Evolutionary conservation across 2,113 vertebrate species (phyloP), one percentile per base, ranked within the genome.

Genomic region (Chlamydotis undulata): DNA sequence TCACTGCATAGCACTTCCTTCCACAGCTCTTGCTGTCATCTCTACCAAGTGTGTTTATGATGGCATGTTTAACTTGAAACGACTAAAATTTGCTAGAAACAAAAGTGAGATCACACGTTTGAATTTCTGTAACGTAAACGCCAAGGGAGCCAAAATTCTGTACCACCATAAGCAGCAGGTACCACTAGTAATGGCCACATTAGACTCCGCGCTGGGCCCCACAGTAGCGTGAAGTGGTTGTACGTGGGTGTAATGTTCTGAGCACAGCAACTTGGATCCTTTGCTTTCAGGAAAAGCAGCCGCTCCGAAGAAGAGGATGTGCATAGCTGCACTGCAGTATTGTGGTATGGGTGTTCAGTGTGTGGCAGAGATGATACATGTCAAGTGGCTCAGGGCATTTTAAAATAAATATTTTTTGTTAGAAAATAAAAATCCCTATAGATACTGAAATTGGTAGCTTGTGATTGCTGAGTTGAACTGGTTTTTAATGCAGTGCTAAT

Each of bases 331-430:
- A 3, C 61, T 35, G 64, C 35, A 0, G 14, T 50, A 4, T 52
- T 19, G 31, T 53, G 64, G 69, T 70, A 14, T 35, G 52, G 50
- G 57, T 83, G 52, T 79, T 81, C 37, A 1, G 50, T 71, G 52
- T 16, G 49, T 29, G 28, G 53, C 57, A 31, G 43, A 41, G 37
- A 41, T 2, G 7, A 61, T 53, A 65, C 15, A 2, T 52, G 70
- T 37, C 49, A 37, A 80, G 60, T 52, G 73, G 69, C 78, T 86
- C 45, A 22, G 70, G 75, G 70, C 33, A 73, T 85, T 82, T 65
- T 45, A 53, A 96, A 90, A 45, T 45, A 70, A 53, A 2, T 84
- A 78, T 78, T 89, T 94, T 94, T 87, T 94, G 25, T 88, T 87
- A 68, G 59, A 19, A 74, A 87, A 39, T 12, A 43, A 43, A 90